These are phyloP conservation scores for Enteromius afrohamiltoni DNA, from an alignment of 2,797 vertebrate species.

Conservation along the genomic window DNA sequence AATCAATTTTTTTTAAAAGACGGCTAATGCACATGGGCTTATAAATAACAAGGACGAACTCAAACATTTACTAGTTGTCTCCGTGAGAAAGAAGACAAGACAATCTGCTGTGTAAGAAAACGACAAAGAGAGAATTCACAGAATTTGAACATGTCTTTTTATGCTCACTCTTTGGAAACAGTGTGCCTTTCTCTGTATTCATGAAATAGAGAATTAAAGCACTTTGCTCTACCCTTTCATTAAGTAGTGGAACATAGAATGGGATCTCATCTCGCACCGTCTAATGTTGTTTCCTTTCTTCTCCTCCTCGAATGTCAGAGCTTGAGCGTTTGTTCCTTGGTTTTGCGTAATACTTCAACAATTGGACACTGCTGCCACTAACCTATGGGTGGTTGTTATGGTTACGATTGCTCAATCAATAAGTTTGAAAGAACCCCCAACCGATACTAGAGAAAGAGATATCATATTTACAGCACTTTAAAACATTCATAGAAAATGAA, in stretches of 20 bases:
- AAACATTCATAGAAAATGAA: background rate
- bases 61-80: background rate
- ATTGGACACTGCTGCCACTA: conserved; percentile 6
- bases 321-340: background rate
- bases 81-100: background rate
- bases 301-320: background rate
- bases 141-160: background rate
- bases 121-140: background rate
- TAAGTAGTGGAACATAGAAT: conserved; percentile 27
- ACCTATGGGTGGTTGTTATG: conserved; percentile 35
- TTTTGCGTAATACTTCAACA: conserved; percentile 10
- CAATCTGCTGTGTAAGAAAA: background rate
- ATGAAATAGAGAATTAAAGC: conserved; percentile 3
- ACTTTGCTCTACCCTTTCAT: conserved; percentile 24
- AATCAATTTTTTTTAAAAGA: background rate
- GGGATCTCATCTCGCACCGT: background rate
- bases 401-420: conserved; percentile 16
- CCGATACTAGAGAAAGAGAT: background rate
- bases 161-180: background rate
- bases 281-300: conserved; percentile 27
- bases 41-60: background rate
- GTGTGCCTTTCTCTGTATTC: background rate
- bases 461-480: background rate
- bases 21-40: background rate
- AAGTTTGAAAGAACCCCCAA: conserved; percentile 5